Base-by-base conservation (phyloP, 2,113 vertebrate species). In the Geothlypis trichas region DNA sequence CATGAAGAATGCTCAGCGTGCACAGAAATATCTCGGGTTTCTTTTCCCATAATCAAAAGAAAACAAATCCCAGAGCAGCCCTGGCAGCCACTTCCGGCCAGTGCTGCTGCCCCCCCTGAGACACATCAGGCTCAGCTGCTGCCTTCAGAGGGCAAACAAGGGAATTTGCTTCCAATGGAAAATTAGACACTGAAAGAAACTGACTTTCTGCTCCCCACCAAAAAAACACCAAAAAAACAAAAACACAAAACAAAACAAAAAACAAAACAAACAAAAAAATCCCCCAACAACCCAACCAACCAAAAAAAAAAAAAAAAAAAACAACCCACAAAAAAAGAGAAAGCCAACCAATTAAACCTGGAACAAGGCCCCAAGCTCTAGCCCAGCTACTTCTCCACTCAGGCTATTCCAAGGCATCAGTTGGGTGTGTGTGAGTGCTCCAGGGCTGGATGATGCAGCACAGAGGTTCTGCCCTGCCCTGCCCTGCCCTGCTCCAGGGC, bases 21-120 rank as follows among this genome's bases (percentile, higher is more conserved):
- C 88, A 90, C 94, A 90, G 96, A 97, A 97, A 96, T 89, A 95
- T 86, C 91, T 93, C 3, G 51, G 69, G 47, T 82, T 92, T 52
- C 93, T 97, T 97, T 97, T 97, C 97, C 96, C 97, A 97, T 96
- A 95, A 95, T 96, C 94, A 84, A 96, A 95, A 89, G 92, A 76
- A 93, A 95, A 96, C 91, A 97, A 94, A 95, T 94, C 95, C 89
- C 92, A 89, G 91, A 96, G 91, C 93, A 95, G 93, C 28, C 69
- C 82, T 90, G 90, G 90, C 93, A 96, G 93, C 93, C 0, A 0
- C 86, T 93, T 97, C 92, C 86, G 74, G 90, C 69, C 94, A 33
- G 68, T 52, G 0, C 74, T 2, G 12, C 85, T 82, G 65, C 66
- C 46, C 72, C 94, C 49, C 52, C 33, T 12, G 95, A 89, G 97